Evolutionary conservation across 2,113 vertebrate genomes (phyloP), one percentile per base, ranked within the genome.

Genomic region (Ictalurus punctatus): DNA sequence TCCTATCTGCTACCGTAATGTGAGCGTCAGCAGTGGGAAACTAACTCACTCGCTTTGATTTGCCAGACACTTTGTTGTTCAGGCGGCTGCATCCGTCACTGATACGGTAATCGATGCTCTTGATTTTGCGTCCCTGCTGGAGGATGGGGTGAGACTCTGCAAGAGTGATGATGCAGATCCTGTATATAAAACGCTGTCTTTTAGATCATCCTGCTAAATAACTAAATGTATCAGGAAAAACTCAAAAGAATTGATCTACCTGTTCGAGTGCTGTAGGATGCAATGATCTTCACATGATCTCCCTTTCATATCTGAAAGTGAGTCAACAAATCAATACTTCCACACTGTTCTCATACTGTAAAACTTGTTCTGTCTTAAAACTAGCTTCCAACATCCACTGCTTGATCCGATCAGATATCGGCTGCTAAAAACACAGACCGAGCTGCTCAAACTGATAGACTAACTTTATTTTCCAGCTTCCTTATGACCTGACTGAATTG

Each of bases 61-160:
- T 99, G 82, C 98, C 98, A 63, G 98, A 99, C 16, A 99, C 98
- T 93, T 98, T 99, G 93, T 99, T 99, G 88, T 98, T 96, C 74
- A 99, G 96, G 56, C 98, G 96, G 94, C 98, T 99, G 94, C 98
- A 99, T 91, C 96, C 96, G 52, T 97, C 95, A 90, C 98, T 99
- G 95, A 99, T 99, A 93, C 98, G 97, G 90, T 99, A 99, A 91
- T 95, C 97, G 92, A 99, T 95, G 87, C 93, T 97, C 92, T 96
- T 94, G 93, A 99, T 97, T 69, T 93, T 94, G 92, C 95, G 96
- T 30, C 96, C 97, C 67, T 94, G 94, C 92, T 97, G 97, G 93
- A 99, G 96, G 92, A 98, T 94, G 23, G 98, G 98, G 91, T 99
- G 98, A 86, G 97, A 97, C 93, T 97, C 97, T 85, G 98, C 98